phyloP scores from a whole-genome alignment of 2,113 vertebrate genomes.

The Nerophis ophidion region DNA sequence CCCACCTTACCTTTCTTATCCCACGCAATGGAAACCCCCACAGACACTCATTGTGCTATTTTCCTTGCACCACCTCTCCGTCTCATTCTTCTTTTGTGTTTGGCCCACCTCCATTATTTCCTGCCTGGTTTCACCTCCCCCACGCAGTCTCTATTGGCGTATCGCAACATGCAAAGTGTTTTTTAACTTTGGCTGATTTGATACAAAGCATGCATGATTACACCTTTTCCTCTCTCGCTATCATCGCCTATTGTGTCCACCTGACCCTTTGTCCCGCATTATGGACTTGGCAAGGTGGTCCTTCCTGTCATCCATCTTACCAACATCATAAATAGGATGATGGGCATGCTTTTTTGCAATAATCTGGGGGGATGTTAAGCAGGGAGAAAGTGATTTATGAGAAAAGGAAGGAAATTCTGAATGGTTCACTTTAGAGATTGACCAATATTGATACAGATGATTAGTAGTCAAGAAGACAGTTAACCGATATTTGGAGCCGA shows the following conservation, averaged over 20 bases:
- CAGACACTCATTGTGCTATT: slow-evolving; percentile 32
- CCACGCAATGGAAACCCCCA: slow-evolving; percentile 63
- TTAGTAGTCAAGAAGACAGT: too few relatives aligned
- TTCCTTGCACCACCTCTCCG: slow-evolving; percentile 13
- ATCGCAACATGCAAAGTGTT: slow-evolving; percentile 20
- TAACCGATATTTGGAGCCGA: too few relatives aligned
- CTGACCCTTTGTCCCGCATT: slow-evolving; percentile 11
- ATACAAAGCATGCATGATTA: slow-evolving; percentile 19
- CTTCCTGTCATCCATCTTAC: slow-evolving; percentile 11
- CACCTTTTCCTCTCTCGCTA: slow-evolving; percentile 35
- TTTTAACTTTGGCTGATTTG: slow-evolving; percentile 16
- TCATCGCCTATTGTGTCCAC: slow-evolving; percentile 35
- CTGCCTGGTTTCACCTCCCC: slow-evolving; percentile 32
- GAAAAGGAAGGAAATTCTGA: slow-evolving; percentile 38
- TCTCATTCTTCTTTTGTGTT: slow-evolving; percentile 7
- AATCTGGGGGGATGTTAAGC: too few relatives aligned
- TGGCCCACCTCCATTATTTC: slow-evolving; percentile 29
- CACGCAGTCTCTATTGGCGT: not conserved
- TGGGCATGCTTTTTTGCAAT: slow-evolving; percentile 36
- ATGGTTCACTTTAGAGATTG: too few relatives aligned
- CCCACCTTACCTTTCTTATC: slow-evolving; percentile 36
- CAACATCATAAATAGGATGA: slow-evolving; percentile 16
- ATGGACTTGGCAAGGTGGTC: slow-evolving; percentile 1
- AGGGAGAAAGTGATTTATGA: slow-evolving; percentile 16
- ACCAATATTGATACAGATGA: too few relatives aligned